These are phyloP conservation scores for Himalopsyche anomala DNA, from an alignment of 2,888 invertebrate genomes.

Conservation along the genomic window DNA sequence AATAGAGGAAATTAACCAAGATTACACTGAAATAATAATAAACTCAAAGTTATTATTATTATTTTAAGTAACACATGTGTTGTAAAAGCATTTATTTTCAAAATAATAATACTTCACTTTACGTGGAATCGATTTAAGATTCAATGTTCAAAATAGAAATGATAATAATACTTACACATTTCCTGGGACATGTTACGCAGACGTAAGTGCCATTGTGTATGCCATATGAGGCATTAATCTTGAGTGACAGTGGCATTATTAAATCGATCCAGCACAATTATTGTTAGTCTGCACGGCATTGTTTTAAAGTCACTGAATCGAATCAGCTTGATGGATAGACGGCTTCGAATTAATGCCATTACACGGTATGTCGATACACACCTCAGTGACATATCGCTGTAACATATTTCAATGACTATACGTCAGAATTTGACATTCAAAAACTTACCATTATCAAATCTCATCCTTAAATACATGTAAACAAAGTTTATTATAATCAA, in stretches of 20 bases:
- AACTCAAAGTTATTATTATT: too few relatives aligned
- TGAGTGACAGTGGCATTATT: conserved; percentile 25
- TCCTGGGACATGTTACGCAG: not conserved
- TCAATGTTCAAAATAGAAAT: not conserved
- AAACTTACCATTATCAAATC: too few relatives aligned
- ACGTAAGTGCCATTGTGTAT: not conserved
- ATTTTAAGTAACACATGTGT: too few relatives aligned
- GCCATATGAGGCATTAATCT: conserved; percentile 18
- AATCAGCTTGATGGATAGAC: conserved; percentile 6
- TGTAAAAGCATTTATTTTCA: not conserved
- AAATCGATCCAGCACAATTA: conserved; percentile 32
- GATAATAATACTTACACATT: not conserved
- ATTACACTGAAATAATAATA: too few relatives aligned
- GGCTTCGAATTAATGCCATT: conserved; percentile 10
- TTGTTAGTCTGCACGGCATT: not conserved
- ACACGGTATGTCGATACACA: conserved; percentile 15
- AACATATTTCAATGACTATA: not conserved
- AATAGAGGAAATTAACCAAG: too few relatives aligned
- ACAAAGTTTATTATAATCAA: too few relatives aligned
- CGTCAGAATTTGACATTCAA: too few relatives aligned
- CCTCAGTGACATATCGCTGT: not conserved
- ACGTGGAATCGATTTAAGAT: conserved; percentile 14
- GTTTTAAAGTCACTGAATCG: conserved; percentile 25
- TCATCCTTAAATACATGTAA: too few relatives aligned
- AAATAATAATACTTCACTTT: not conserved